Conservation (phyloP, 1,140 invertebrate genomes). For the Cheumatopsyche charites region DNA sequence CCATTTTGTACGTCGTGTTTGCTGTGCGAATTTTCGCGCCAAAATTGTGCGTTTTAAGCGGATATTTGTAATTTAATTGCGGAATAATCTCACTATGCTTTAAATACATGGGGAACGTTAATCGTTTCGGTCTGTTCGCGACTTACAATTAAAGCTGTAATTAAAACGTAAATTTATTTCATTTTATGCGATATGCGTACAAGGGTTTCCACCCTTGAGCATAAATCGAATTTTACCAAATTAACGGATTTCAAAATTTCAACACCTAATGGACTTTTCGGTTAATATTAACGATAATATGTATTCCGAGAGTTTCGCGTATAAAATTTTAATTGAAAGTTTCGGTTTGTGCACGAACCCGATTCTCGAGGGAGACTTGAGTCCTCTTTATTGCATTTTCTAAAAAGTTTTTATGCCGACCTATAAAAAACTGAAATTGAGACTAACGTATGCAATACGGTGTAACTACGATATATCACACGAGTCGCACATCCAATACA, state of each 20-base stretch:
- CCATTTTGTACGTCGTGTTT: too few relatives aligned
- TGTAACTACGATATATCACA: not conserved
- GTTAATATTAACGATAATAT: too few relatives aligned
- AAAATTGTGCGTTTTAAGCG: too few relatives aligned
- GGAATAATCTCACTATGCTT: too few relatives aligned
- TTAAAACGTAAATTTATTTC: conserved; percentile 21
- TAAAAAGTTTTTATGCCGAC: conserved; percentile 5
- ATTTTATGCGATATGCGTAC: conserved; percentile 12
- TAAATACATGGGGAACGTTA: not conserved
- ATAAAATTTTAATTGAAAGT: conserved; percentile 10
- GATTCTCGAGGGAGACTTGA: not conserved
- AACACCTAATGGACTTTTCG: too few relatives aligned
- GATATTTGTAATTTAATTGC: too few relatives aligned
- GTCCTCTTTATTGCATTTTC: not conserved
- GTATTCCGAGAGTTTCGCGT: not conserved
- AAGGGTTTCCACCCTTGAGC: too few relatives aligned
- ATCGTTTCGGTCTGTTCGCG: not conserved
- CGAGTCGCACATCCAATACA: not conserved
- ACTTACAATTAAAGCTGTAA: conserved; percentile 15
- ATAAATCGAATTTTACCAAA: too few relatives aligned
- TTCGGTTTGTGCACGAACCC: not conserved
- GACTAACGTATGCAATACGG: not conserved
- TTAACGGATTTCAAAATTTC: too few relatives aligned
- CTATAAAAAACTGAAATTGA: not conserved
- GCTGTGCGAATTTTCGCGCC: too few relatives aligned